Conservation (phyloP, 2,113 vertebrate genomes). For the Rhinopomastus cyanomelas region DNA sequence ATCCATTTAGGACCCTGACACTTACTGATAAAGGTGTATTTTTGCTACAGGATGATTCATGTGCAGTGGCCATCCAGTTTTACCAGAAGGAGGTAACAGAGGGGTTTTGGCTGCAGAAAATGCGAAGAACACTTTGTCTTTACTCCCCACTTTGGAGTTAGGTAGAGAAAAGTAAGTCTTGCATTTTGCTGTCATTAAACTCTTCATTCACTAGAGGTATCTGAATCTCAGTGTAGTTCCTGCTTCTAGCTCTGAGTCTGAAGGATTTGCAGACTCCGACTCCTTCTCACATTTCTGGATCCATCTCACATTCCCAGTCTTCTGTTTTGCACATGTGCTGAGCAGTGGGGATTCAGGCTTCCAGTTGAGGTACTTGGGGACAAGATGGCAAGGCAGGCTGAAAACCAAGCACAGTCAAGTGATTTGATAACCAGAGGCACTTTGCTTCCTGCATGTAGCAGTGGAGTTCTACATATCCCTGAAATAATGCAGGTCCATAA, state of each 20-base stretch:
- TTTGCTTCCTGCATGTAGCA: background rate
- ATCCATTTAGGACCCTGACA: background rate
- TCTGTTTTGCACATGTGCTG: background rate
- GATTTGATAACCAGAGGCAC: background rate
- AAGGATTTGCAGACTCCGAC: background rate
- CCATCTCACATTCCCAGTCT: background rate
- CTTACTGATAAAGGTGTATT: background rate
- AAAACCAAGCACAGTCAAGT: background rate
- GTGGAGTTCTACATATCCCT: background rate
- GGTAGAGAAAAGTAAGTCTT: background rate
- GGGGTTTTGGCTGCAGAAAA: background rate
- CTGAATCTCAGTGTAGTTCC: background rate
- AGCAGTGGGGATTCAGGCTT: background rate
- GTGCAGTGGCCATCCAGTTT: background rate
- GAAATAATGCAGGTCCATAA: background rate
- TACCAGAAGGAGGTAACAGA: background rate
- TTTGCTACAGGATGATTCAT: background rate
- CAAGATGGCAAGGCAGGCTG: background rate
- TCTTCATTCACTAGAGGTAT: background rate
- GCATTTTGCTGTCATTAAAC: background rate
- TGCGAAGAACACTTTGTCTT: background rate
- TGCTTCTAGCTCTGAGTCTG: background rate
- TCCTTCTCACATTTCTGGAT: background rate
- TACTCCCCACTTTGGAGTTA: background rate
- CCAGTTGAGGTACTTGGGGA: background rate